phyloP scores from a whole-genome alignment of 2,113 vertebrate genomes.

The Lasiurus cinereus region DNA sequence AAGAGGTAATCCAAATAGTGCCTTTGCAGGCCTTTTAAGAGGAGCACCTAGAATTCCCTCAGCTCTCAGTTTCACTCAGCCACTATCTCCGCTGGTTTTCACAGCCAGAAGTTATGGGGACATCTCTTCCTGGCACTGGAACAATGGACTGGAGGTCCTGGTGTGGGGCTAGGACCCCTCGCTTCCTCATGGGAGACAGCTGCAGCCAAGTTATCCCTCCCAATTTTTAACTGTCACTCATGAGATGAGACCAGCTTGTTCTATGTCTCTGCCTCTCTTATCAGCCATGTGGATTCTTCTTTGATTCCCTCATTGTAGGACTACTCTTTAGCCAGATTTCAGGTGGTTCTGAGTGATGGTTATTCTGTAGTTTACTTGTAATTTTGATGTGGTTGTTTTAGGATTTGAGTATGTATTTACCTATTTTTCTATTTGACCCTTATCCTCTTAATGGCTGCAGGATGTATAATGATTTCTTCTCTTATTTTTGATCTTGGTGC shows the following conservation, averaged over 20 bases:
- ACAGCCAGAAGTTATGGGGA: not conserved
- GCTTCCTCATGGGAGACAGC: not conserved
- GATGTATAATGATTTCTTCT: not conserved
- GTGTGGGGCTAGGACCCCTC: not conserved
- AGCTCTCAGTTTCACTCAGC: not conserved
- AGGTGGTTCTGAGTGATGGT: not conserved
- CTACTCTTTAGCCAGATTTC: too few species aligned
- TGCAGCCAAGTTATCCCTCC: not conserved
- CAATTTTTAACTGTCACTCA: not conserved
- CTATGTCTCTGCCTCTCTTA: too few species aligned
- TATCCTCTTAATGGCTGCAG: not conserved
- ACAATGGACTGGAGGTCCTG: too few species aligned
- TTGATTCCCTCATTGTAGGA: too few species aligned
- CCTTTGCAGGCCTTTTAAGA: not conserved
- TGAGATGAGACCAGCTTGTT: not conserved
- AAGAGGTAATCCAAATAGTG: too few species aligned
- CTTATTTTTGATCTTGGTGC: not conserved
- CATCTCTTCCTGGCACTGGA: too few species aligned
- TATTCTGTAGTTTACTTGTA: not conserved
- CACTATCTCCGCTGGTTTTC: not conserved
- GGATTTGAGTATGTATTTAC: not conserved
- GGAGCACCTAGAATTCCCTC: not conserved
- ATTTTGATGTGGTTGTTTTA: not conserved
- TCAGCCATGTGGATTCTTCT: too few species aligned
- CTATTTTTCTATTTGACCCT: not conserved